phyloP scores from a whole-genome alignment of 2,797 vertebrate species.

The Psittacula echo region DNA sequence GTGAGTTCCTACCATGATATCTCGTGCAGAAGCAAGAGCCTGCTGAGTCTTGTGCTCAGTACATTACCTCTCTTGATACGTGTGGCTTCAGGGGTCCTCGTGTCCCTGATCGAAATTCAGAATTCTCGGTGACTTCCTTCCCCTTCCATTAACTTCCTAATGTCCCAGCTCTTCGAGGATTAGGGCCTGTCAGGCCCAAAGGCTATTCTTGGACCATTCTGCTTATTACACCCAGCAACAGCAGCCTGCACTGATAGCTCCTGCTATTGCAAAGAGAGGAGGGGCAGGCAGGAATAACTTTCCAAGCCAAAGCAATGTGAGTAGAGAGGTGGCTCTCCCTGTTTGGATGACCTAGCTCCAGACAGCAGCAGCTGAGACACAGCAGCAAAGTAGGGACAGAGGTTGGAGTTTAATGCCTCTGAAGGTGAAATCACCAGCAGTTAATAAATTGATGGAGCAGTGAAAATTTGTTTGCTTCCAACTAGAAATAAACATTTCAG shows the following conservation, averaged over 20 bases:
- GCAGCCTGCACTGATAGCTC: neutral
- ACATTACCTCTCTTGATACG: neutral
- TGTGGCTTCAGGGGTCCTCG: neutral
- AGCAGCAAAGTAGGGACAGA: neutral
- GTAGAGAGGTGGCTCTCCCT: neutral
- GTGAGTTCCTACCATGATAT: neutral
- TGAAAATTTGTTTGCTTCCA: neutral
- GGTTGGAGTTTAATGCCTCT: neutral
- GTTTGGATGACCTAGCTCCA: neutral
- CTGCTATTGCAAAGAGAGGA: neutral
- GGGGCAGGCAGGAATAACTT: neutral
- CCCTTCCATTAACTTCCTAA: conserved; percentile 11
- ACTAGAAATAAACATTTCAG: neutral
- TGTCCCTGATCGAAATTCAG: neutral
- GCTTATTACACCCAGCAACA: neutral
- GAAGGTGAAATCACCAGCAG: neutral
- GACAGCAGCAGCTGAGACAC: neutral
- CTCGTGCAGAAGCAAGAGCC: neutral
- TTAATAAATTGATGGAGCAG: neutral
- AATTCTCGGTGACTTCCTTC: neutral
- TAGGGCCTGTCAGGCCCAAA: neutral
- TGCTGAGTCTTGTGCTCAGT: neutral
- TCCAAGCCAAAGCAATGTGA: neutral
- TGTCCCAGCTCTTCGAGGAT: neutral
- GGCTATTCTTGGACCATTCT: conserved; percentile 26